These are phyloP conservation scores for Anhinga rufa DNA, from an alignment of 2,113 vertebrate species.

Conservation along the genomic window DNA sequence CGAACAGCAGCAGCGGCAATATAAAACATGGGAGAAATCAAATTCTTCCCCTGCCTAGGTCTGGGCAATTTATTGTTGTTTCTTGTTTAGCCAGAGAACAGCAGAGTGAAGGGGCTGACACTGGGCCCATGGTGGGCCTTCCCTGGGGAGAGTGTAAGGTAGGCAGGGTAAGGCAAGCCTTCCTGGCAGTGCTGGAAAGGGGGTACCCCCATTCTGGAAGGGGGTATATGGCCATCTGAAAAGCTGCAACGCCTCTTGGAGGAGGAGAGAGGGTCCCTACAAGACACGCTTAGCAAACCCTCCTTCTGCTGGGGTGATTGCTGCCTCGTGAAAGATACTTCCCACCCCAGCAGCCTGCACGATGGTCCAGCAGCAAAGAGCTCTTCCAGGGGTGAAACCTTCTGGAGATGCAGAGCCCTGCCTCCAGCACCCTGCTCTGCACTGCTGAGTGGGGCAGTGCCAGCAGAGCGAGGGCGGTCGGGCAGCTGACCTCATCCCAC, in stretches of 20 bases:
- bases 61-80: neutral
- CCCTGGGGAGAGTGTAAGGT: neutral
- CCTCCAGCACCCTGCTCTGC: neutral
- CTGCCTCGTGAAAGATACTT: neutral
- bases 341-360: neutral
- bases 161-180: accelerated
- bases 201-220: neutral
- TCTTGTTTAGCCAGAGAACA: neutral
- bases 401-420: neutral
- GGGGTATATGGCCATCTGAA: neutral
- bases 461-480: accelerated
- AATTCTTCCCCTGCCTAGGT: neutral
- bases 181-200: neutral
- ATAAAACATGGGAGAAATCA: neutral
- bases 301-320: neutral
- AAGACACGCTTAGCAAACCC: neutral
- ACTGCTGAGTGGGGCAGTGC: neutral
- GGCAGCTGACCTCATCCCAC: neutral
- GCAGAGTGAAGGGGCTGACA: neutral
- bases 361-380: neutral
- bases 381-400: neutral
- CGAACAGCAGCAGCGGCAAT: neutral
- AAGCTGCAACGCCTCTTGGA: neutral
- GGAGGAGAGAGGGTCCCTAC: neutral
- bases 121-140: accelerated